Evolutionary conservation across 2,888 invertebrate species (phyloP).

Genomic region (Cosmia pyralina): DNA sequence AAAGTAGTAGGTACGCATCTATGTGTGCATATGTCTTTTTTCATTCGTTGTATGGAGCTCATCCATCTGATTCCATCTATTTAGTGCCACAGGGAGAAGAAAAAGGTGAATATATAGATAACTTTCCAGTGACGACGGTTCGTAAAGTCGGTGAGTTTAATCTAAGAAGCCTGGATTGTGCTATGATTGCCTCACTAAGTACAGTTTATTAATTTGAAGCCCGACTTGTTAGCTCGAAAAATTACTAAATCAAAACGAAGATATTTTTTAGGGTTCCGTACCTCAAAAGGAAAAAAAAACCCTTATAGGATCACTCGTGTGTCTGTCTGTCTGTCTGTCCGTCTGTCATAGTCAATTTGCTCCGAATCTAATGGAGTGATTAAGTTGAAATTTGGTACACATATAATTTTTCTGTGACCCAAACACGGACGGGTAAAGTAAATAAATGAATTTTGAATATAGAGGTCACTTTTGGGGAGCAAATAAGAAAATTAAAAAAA

Average conservation of each 20-base stretch:
- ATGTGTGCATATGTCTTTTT: neutral
- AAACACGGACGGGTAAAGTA: too few relatives aligned
- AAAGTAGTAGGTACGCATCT: neutral
- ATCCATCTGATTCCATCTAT: neutral
- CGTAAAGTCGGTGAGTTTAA: constrained; percentile 34
- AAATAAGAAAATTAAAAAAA: too few relatives aligned
- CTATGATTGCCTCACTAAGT: constrained; percentile 35
- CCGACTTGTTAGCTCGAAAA: constrained; percentile 13
- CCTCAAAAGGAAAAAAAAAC: too few relatives aligned
- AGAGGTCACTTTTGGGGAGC: too few relatives aligned
- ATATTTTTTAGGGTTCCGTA: too few relatives aligned
- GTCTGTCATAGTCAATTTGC: too few relatives aligned
- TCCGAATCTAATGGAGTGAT: too few relatives aligned
- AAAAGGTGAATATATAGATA: constrained; percentile 46
- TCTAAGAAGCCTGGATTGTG: constrained; percentile 18
- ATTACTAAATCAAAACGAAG: neutral
- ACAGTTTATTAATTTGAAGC: constrained; percentile 35
- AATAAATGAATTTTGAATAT: too few relatives aligned
- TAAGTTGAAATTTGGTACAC: too few relatives aligned
- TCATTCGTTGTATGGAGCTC: neutral
- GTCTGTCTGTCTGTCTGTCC: too few relatives aligned
- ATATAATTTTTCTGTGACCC: too few relatives aligned
- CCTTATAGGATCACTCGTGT: too few relatives aligned
- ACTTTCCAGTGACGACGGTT: constrained; percentile 12
- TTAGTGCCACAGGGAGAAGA: neutral